Conservation (phyloP, 2,113 vertebrate species). For the Bos javanicus region DNA sequence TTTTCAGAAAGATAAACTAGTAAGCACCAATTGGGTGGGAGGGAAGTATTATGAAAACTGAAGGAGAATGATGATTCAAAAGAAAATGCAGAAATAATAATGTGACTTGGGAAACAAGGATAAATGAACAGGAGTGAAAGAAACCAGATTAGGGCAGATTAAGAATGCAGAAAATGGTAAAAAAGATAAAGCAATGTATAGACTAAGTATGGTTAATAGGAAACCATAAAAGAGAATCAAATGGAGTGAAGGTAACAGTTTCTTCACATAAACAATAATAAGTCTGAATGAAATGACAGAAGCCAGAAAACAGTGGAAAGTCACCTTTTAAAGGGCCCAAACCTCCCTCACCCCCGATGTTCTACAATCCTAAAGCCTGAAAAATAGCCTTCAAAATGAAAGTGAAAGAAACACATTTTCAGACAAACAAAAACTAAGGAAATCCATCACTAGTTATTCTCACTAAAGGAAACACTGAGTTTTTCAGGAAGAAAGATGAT, state of each 20-base stretch:
- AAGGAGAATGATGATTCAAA: neutral
- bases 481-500: constrained; percentile 4
- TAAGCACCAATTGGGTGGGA: neutral
- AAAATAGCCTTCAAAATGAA: neutral
- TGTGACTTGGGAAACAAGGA: neutral
- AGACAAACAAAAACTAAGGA: neutral
- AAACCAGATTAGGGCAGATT: neutral
- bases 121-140: neutral
- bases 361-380: neutral
- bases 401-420: constrained; percentile 7
- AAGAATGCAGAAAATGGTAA: neutral
- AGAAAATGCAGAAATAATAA: constrained; percentile 2
- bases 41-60: neutral
- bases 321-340: neutral
- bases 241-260: neutral
- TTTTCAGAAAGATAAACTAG: neutral
- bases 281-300: neutral
- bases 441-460: neutral
- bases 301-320: neutral
- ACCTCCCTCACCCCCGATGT: neutral
- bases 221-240: constrained; percentile 7
- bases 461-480: constrained; percentile 4
- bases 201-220: neutral
- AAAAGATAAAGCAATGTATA: neutral
- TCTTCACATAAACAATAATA: neutral